phyloP scores from a whole-genome alignment of 1,140 invertebrate species.

The Ips nitidus region DNA sequence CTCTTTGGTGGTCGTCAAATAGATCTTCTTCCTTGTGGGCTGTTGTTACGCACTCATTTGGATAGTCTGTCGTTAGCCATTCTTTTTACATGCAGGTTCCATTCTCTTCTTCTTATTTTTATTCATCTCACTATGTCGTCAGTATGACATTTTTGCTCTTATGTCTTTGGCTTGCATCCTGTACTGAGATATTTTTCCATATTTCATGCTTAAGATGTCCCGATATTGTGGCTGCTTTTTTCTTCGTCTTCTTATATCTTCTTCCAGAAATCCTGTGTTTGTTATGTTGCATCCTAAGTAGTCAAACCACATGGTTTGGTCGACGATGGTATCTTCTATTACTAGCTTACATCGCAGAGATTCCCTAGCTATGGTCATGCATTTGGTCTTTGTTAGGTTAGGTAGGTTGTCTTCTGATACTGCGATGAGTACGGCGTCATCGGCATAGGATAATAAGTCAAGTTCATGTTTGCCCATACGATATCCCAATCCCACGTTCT shows the following conservation, averaged over 20 bases:
- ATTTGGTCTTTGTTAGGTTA: not conserved
- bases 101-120: not conserved
- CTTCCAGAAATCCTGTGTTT: not conserved
- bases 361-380: not conserved
- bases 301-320: not conserved
- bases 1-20: constrained; percentile 1
- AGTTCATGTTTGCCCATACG: constrained; percentile 2
- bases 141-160: too few relatives aligned
- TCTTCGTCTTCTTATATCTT: not conserved
- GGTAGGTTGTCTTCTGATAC: constrained; percentile 1
- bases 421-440: constrained; percentile 3
- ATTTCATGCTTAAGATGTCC: constrained; percentile 1
- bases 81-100: not conserved
- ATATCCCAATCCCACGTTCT: constrained; percentile 4
- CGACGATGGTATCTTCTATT: not conserved
- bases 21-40: constrained; percentile 1
- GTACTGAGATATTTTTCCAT: too few relatives aligned
- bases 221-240: constrained; percentile 4
- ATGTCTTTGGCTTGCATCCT: too few relatives aligned
- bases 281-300: constrained; percentile 2
- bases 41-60: not conserved
- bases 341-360: constrained; percentile 1
- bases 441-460: constrained; percentile 1
- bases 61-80: not conserved
- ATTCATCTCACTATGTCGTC: not conserved